These are phyloP conservation scores for Drosophila lowei DNA, from an alignment of 1,140 invertebrate genomes.

Conservation along the genomic window DNA sequence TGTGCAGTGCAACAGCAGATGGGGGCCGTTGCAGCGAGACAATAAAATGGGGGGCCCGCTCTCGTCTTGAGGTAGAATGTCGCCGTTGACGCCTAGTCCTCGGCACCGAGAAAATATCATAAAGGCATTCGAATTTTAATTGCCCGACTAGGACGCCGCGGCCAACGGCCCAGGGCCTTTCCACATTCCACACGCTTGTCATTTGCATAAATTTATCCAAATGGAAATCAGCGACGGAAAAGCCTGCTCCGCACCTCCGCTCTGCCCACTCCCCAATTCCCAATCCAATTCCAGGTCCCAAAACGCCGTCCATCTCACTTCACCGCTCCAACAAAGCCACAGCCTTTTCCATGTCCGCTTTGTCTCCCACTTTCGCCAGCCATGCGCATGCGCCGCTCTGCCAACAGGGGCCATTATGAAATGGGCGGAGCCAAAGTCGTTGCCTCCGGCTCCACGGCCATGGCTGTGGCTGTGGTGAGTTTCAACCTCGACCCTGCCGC, in stretches of 20 bases:
- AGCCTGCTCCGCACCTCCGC: slow-evolving; percentile 30
- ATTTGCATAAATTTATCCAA: slow-evolving; percentile 77
- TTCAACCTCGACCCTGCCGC: slow-evolving; percentile 41
- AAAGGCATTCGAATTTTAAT: slow-evolving; percentile 76
- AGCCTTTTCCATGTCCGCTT: slow-evolving; percentile 41
- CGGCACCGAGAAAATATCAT: slow-evolving; percentile 67
- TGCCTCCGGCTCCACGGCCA: slow-evolving; percentile 27
- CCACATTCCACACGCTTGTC: slow-evolving; percentile 64
- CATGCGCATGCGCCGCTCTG: slow-evolving; percentile 61
- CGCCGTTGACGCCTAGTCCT: slow-evolving; percentile 25
- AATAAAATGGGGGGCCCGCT: slow-evolving; percentile 54
- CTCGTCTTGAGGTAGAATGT: slow-evolving; percentile 19
- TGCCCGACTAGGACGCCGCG: slow-evolving; percentile 54
- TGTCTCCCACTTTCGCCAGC: slow-evolving; percentile 53
- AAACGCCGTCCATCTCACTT: slow-evolving; percentile 9
- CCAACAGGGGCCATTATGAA: slow-evolving; percentile 73
- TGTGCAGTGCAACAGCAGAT: slow-evolving; percentile 56
- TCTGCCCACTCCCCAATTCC: background rate
- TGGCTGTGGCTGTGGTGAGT: slow-evolving; percentile 58
- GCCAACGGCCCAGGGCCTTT: slow-evolving; percentile 44
- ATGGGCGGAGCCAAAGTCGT: slow-evolving; percentile 72
- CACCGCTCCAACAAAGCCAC: slow-evolving; percentile 3
- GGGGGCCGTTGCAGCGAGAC: slow-evolving; percentile 50
- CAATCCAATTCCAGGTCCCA: slow-evolving; percentile 25
- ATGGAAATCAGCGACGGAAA: slow-evolving; percentile 72